Conservation (phyloP, 2,113 vertebrate genomes). For the Odocoileus virginianus region DNA sequence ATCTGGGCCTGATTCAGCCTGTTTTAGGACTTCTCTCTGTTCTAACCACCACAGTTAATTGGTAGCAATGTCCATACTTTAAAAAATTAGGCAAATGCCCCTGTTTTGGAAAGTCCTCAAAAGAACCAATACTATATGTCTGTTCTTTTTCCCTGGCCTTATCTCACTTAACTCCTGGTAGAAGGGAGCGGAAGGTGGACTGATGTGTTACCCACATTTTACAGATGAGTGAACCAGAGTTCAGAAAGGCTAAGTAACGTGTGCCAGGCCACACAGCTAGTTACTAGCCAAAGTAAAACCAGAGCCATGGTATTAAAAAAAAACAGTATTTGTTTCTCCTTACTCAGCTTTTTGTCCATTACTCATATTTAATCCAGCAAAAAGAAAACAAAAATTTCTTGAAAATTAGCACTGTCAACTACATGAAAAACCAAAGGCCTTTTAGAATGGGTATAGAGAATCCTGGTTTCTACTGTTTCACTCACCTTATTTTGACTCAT, state of each 20-base stretch:
- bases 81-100: not conserved
- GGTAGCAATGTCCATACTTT: not conserved
- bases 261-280: not conserved
- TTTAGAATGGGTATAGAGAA: not conserved
- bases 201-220: not conserved
- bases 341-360: not conserved
- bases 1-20: not conserved
- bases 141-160: not conserved
- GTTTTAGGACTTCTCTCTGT: not conserved
- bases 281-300: not conserved
- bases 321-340: slow-evolving; percentile 22
- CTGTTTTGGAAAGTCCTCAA: not conserved
- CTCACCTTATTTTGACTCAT: slow-evolving; percentile 34
- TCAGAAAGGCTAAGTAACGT: not conserved
- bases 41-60: slow-evolving; percentile 32
- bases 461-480: not conserved
- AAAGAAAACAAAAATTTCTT: slow-evolving; percentile 20
- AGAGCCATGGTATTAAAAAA: not conserved
- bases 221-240: not conserved
- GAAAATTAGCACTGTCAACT: slow-evolving; percentile 15
- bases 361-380: slow-evolving; percentile 17
- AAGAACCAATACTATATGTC: not conserved
- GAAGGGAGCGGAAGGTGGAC: accelerated
- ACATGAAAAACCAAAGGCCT: slow-evolving; percentile 12
- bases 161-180: not conserved